Conservation (phyloP, 2,113 vertebrate species). For the Tyrannus savana region DNA sequence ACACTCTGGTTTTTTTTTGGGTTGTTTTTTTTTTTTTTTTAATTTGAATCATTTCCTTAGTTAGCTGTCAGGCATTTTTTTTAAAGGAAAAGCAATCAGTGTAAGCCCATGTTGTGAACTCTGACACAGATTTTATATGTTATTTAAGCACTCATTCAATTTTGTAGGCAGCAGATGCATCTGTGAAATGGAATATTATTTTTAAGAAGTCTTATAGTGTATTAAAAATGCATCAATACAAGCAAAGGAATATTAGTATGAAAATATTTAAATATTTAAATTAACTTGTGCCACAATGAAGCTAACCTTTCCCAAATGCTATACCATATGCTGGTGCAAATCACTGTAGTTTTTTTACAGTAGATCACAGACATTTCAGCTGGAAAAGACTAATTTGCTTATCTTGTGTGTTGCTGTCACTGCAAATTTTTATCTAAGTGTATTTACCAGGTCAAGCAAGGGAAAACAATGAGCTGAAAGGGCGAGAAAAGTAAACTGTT, state of each 20-base stretch:
- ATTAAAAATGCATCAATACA: neutral
- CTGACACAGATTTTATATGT: neutral
- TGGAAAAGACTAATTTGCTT: neutral
- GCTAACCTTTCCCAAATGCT: neutral
- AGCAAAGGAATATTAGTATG: neutral
- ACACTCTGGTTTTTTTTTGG: neutral
- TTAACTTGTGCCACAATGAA: neutral
- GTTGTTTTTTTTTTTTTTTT: neutral
- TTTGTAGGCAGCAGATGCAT: neutral
- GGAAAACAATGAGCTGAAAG: neutral
- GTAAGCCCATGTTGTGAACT: accelerated
- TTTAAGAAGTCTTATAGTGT: neutral
- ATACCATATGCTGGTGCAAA: neutral
- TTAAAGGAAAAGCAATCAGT: neutral
- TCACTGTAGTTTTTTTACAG: neutral
- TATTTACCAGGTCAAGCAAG: neutral
- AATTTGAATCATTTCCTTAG: neutral
- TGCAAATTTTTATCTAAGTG: neutral
- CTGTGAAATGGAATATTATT: neutral
- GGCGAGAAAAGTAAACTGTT: neutral
- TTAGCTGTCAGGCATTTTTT: neutral
- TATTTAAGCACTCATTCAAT: neutral
- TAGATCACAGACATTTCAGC: neutral
- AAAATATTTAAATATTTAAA: neutral
- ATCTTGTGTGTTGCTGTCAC: neutral